Percentiles rank a stretch among this genome's conserved stretches.
Evolutionary conservation across 2,797 vertebrate genomes (phyloP).

Genomic region (Gallinago stenura): DNA sequence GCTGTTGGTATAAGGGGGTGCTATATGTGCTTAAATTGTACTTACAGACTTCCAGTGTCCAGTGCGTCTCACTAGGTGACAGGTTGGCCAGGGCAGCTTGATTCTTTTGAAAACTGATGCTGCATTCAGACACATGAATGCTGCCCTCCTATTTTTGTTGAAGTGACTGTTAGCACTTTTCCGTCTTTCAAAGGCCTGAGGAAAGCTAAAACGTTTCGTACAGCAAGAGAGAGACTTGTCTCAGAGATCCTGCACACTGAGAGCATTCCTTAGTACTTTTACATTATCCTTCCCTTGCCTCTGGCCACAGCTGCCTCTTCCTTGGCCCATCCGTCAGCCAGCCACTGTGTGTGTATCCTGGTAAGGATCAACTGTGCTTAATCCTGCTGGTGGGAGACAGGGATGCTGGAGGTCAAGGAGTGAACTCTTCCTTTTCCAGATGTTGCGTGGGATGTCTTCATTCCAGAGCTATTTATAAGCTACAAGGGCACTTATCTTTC

Average conservation of each 20-base stretch:
- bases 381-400: not conserved
- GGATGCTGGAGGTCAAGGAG: not conserved
- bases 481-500: not conserved
- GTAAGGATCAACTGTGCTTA: not conserved
- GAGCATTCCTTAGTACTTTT: not conserved
- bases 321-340: not conserved
- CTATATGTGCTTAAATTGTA: not conserved
- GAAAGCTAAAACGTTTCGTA: not conserved
- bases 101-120: not conserved
- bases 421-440: constrained; percentile 28
- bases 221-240: not conserved
- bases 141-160: not conserved
- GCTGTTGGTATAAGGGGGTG: not conserved
- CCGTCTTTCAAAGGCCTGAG: not conserved
- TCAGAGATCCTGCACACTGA: not conserved
- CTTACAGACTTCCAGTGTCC: not conserved
- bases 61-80: not conserved
- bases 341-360: not conserved
- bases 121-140: not conserved
- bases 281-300: not conserved
- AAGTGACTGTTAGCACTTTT: not conserved
- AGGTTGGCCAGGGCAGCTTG: not conserved
- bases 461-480: not conserved
- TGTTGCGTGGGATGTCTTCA: not conserved
- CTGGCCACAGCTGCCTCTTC: not conserved